Conservation (phyloP, 2,113 vertebrate genomes). For the Setophaga kirtlandii region DNA sequence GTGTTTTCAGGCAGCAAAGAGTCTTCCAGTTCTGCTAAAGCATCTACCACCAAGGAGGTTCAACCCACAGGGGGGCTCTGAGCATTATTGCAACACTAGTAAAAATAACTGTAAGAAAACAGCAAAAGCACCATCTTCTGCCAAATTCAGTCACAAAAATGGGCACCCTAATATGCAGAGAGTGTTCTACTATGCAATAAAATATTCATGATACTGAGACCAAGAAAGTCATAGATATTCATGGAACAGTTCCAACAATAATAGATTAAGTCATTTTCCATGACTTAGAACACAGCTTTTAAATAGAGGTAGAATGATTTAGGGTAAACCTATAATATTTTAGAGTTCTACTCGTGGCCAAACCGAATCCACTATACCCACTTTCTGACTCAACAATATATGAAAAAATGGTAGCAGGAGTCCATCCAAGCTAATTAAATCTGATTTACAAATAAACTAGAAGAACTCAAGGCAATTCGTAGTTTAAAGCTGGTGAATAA, state of each 20-base stretch:
- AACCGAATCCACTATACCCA: neutral
- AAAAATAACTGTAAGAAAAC: slow-evolving; percentile 40
- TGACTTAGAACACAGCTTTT: neutral
- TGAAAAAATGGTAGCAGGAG: neutral
- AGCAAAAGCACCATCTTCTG: slow-evolving; percentile 31
- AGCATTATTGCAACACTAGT: neutral
- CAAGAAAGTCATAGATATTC: slow-evolving; percentile 44
- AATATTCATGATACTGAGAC: slow-evolving; percentile 43
- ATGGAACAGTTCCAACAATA: slow-evolving; percentile 47
- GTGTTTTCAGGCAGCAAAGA: neutral
- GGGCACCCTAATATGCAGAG: neutral
- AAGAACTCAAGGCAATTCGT: slow-evolving; percentile 8
- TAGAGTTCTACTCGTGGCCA: neutral
- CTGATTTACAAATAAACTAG: neutral
- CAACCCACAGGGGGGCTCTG: neutral
- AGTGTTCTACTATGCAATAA: slow-evolving; percentile 25
- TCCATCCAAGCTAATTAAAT: neutral
- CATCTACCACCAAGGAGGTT: neutral
- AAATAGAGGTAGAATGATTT: neutral
- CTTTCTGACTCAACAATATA: neutral
- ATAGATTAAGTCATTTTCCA: slow-evolving; percentile 43
- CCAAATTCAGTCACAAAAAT: slow-evolving; percentile 32
- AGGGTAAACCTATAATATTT: neutral
- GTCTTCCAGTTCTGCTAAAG: neutral
- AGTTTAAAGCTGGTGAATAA: neutral